These are phyloP conservation scores for Atopsyche davidsoni DNA, from an alignment of 1,140 invertebrate species.

Conservation along the genomic window DNA sequence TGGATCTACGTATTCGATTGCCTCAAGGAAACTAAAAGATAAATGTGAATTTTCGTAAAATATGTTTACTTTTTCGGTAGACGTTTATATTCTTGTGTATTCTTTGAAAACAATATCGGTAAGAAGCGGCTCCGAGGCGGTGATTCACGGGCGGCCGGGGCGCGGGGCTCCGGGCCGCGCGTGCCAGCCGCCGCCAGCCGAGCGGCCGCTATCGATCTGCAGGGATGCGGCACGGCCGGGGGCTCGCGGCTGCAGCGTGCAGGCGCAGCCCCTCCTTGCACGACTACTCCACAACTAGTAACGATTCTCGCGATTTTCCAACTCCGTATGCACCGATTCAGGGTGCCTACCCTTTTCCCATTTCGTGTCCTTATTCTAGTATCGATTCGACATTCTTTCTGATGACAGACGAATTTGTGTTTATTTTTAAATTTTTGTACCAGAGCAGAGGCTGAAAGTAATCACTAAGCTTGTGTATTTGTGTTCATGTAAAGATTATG, in stretches of 20 bases:
- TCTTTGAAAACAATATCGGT: background rate
- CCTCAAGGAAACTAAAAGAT: background rate
- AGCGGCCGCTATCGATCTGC: constrained; percentile 11
- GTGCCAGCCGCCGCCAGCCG: constrained; percentile 6
- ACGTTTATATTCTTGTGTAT: background rate
- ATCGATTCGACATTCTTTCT: too few relatives aligned
- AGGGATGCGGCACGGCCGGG: background rate
- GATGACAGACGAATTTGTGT: too few relatives aligned
- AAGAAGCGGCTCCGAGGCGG: too few relatives aligned
- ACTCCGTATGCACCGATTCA: too few relatives aligned
- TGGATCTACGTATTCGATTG: background rate
- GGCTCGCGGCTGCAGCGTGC: background rate
- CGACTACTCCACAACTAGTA: too few relatives aligned
- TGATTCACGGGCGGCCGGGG: background rate
- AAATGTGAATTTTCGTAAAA: constrained; percentile 2
- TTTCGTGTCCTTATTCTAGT: too few relatives aligned
- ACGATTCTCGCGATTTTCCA: too few relatives aligned
- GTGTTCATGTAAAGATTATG: too few relatives aligned
- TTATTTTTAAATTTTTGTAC: too few relatives aligned
- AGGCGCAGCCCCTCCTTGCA: background rate
- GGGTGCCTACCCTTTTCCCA: too few relatives aligned
- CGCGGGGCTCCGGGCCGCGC: background rate
- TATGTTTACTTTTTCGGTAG: background rate
- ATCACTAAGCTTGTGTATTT: too few relatives aligned
- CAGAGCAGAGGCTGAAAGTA: too few relatives aligned